A percentile compares a stretch with the other conserved stretches of the same genome.
These are phyloP conservation scores for Stigmatopora argus DNA, from an alignment of 2,113 vertebrate species.

Conservation along the genomic window DNA sequence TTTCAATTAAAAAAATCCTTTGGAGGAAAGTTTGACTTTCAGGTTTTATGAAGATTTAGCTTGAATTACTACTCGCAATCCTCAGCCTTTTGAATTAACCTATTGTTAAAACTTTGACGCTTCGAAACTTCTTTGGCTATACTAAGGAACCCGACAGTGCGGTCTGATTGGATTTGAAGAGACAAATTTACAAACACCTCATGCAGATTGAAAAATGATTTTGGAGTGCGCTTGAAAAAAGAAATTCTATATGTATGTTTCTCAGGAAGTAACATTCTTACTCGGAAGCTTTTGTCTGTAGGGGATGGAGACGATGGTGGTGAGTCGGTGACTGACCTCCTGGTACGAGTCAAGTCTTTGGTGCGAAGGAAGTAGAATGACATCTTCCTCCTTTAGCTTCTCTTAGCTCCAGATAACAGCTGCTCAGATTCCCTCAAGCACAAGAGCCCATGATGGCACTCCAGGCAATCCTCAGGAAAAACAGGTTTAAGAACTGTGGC, in stretches of 20 bases:
- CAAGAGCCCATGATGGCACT: conserved; percentile 33
- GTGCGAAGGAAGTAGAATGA: conserved; percentile 83
- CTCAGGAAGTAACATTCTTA: conserved; percentile 67
- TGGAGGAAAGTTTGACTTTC: not conserved
- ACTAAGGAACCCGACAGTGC: not conserved
- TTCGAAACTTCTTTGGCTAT: conserved; percentile 14
- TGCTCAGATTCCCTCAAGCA: conserved; percentile 40
- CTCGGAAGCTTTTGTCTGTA: conserved; percentile 88
- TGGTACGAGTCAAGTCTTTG: conserved; percentile 86
- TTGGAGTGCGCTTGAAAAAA: not conserved
- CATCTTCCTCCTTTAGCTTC: conserved; percentile 69
- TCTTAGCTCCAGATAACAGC: conserved; percentile 28
- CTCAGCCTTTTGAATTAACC: conserved; percentile 1
- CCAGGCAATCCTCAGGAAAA: conserved; percentile 48
- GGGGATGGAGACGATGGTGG: conserved; percentile 88
- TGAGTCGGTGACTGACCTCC: conserved; percentile 87
- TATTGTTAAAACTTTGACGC: not conserved
- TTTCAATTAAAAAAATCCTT: not conserved
- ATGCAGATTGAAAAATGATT: not conserved
- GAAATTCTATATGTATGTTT: not conserved
- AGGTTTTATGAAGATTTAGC: not conserved
- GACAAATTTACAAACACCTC: not conserved
- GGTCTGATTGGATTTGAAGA: not conserved
- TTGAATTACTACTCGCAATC: conserved; percentile 4
- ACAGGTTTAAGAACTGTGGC: conserved; percentile 40